These are phyloP conservation scores for Lota lota DNA, from an alignment of 2,113 vertebrate species.

Conservation along the genomic window DNA sequence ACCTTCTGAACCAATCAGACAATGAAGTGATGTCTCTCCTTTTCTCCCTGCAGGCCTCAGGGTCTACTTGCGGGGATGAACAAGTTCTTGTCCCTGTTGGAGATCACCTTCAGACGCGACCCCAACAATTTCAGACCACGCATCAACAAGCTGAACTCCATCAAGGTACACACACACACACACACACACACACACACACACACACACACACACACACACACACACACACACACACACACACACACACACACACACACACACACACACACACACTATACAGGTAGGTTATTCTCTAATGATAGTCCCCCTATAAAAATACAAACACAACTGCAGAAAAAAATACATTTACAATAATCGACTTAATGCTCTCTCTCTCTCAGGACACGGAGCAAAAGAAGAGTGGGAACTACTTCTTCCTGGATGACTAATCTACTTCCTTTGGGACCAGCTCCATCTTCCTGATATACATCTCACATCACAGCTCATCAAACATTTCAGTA, in stretches of 20 bases:
- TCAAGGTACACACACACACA: slow-evolving; percentile 76
- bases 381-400: slow-evolving; percentile 92
- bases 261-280: too few species aligned
- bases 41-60: slow-evolving; percentile 75
- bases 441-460: background rate
- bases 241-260: slow-evolving; percentile 4
- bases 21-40: background rate
- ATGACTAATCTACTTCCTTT: slow-evolving; percentile 70
- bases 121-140: slow-evolving; percentile 91
- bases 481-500: too few species aligned
- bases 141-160: slow-evolving; percentile 92
- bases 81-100: slow-evolving; percentile 88
- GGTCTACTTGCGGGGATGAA: slow-evolving; percentile 90
- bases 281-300: too few species aligned
- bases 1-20: too few species aligned
- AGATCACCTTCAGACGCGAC: slow-evolving; percentile 92
- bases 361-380: slow-evolving; percentile 50
- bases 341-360: background rate
- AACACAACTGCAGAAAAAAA: background rate
- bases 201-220: slow-evolving; percentile 13
- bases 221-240: slow-evolving; percentile 22
- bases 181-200: background rate
- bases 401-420: slow-evolving; percentile 92
- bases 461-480: too few species aligned
- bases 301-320: too few species aligned